A percentile compares a stretch with the other conserved stretches of the same genome.
Conservation (phyloP, 2,797 vertebrate species). For the Selene dorsalis region DNA sequence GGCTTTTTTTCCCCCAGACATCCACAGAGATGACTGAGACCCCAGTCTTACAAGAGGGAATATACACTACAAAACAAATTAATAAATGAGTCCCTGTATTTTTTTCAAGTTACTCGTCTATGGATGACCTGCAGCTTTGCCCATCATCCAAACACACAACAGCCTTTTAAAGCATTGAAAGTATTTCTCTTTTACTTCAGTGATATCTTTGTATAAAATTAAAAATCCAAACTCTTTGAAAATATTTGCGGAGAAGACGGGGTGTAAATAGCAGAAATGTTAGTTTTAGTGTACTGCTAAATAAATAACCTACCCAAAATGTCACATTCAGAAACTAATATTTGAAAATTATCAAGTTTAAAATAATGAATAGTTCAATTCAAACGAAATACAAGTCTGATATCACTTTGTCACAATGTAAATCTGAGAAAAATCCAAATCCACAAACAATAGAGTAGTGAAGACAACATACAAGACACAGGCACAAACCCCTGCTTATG, state of each 20-base stretch:
- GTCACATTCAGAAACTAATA: neutral
- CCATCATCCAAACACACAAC: slow-evolving; percentile 26
- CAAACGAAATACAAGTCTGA: neutral
- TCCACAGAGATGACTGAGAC: slow-evolving; percentile 25
- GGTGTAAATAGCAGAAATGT: neutral
- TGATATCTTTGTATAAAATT: neutral
- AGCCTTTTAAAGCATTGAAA: slow-evolving; percentile 7
- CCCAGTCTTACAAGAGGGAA: slow-evolving; percentile 15
- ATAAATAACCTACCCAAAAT: neutral
- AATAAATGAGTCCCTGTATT: slow-evolving; percentile 44
- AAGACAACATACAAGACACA: too few species aligned
- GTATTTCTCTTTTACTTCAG: slow-evolving; percentile 1
- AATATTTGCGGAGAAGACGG: neutral
- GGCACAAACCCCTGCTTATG: neutral
- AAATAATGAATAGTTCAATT: neutral
- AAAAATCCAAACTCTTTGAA: neutral
- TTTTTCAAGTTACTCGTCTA: slow-evolving; percentile 40
- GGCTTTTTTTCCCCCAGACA: neutral
- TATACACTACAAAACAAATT: slow-evolving; percentile 27
- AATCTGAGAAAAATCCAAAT: neutral
- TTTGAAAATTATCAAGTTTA: neutral
- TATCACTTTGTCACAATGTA: neutral
- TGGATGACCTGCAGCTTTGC: slow-evolving; percentile 44
- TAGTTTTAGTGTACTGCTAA: neutral
- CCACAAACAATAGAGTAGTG: neutral